These are phyloP conservation scores for Drosophila dives DNA, from an alignment of 2,888 invertebrate species.

Conservation along the genomic window DNA sequence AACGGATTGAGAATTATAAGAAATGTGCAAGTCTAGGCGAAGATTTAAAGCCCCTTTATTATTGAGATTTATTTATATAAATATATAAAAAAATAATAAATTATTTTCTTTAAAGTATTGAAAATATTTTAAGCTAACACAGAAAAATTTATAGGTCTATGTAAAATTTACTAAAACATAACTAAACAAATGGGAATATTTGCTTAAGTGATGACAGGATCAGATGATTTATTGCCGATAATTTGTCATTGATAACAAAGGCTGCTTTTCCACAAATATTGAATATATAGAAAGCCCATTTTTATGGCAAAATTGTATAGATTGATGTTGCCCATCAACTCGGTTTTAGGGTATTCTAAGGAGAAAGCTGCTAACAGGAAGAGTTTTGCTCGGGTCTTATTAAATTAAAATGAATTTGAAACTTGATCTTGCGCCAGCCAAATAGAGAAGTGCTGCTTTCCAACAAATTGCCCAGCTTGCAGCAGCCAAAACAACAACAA, in stretches of 20 bases:
- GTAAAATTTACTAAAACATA: no score
- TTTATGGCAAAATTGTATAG: not conserved
- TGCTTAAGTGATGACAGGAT: not conserved
- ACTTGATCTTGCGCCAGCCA: conserved; percentile 66
- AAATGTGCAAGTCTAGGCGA: not conserved
- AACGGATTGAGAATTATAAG: not conserved
- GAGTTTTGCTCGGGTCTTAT: conserved; percentile 50
- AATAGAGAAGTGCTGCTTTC: conserved; percentile 16
- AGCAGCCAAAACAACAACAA: conserved; percentile 43
- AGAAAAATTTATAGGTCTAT: not conserved
- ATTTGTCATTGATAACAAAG: not conserved
- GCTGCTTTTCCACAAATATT: not conserved
- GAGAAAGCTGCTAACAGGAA: not conserved
- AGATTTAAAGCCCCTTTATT: not conserved
- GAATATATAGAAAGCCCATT: not conserved
- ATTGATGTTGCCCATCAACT: not conserved
- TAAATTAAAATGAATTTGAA: conserved; percentile 77
- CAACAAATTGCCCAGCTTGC: conserved; percentile 53
- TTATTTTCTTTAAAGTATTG: not conserved
- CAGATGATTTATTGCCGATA: not conserved
- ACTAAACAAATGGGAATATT: no score
- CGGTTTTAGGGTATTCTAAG: not conserved
- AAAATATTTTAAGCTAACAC: no score
- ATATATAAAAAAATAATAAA: not conserved
- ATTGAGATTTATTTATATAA: not conserved